These are phyloP conservation scores for Catharus bicknelli DNA, from an alignment of 2,113 vertebrate species.

Conservation along the genomic window DNA sequence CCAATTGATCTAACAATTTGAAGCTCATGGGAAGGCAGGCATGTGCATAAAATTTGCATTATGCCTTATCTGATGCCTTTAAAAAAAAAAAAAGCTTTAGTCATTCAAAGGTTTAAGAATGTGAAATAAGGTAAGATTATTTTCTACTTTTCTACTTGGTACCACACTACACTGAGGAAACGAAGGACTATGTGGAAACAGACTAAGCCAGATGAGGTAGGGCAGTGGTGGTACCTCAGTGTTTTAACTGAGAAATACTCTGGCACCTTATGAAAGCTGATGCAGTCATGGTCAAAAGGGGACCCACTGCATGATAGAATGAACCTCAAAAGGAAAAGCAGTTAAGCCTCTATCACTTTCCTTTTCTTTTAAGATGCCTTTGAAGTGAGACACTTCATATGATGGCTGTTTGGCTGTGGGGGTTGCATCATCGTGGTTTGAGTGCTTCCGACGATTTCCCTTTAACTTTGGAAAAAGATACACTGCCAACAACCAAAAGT, in stretches of 20 bases:
- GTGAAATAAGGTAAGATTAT: background rate
- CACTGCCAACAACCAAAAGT: slow-evolving; percentile 11
- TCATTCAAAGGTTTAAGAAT: background rate
- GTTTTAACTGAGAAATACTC: background rate
- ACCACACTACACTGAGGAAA: background rate
- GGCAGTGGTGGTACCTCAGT: background rate
- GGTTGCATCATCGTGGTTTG: background rate
- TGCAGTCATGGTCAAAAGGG: background rate
- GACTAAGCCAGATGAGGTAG: background rate
- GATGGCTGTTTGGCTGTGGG: background rate
- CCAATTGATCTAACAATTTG: background rate
- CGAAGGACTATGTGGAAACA: rapidly evolving
- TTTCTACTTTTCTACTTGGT: background rate
- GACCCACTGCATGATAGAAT: background rate
- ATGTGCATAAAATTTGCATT: background rate
- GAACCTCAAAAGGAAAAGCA: background rate
- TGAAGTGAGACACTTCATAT: background rate
- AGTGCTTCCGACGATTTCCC: background rate
- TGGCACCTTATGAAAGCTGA: background rate
- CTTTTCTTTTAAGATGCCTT: background rate
- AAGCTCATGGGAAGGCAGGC: background rate
- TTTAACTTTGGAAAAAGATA: slow-evolving; percentile 13
- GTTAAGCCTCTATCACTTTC: background rate
- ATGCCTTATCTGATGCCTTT: background rate
- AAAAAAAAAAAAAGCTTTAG: background rate